Evolutionary conservation across 2,888 invertebrate genomes (phyloP).

Genomic region (Platycheirus albimanus): DNA sequence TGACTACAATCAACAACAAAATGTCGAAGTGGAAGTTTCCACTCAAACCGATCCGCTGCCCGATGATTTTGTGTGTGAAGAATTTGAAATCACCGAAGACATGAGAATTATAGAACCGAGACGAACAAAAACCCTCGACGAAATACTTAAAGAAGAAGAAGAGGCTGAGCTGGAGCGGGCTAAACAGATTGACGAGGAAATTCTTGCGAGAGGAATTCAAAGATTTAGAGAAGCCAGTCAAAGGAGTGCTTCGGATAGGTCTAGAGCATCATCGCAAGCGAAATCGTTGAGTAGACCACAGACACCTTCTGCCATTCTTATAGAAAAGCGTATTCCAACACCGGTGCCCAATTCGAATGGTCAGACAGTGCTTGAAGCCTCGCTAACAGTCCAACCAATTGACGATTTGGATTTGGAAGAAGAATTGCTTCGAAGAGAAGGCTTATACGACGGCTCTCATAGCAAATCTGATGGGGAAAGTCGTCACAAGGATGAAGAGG

Average conservation of each 20-base stretch:
- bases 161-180: constrained; percentile 77
- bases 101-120: constrained; percentile 82
- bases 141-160: constrained; percentile 80
- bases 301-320: constrained; percentile 86
- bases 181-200: constrained; percentile 84
- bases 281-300: constrained; percentile 85
- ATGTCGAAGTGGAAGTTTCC: constrained; percentile 88
- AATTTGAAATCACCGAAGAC: constrained; percentile 82
- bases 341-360: constrained; percentile 85
- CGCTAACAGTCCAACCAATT: constrained; percentile 87
- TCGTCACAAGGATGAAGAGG: constrained; percentile 75
- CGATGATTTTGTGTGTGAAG: constrained; percentile 89
- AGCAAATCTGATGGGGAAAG: constrained; percentile 74
- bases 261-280: constrained; percentile 84
- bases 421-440: constrained; percentile 76
- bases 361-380: constrained; percentile 86
- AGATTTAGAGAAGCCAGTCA: constrained; percentile 85
- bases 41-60: constrained; percentile 94
- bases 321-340: constrained; percentile 85
- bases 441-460: constrained; percentile 62
- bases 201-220: constrained; percentile 83
- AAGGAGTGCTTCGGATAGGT: constrained; percentile 85
- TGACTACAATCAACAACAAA: constrained; percentile 79
- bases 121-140: constrained; percentile 80
- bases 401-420: constrained; percentile 83